Conservation (phyloP, 1,140 invertebrate genomes). For the Papilio polytes region DNA sequence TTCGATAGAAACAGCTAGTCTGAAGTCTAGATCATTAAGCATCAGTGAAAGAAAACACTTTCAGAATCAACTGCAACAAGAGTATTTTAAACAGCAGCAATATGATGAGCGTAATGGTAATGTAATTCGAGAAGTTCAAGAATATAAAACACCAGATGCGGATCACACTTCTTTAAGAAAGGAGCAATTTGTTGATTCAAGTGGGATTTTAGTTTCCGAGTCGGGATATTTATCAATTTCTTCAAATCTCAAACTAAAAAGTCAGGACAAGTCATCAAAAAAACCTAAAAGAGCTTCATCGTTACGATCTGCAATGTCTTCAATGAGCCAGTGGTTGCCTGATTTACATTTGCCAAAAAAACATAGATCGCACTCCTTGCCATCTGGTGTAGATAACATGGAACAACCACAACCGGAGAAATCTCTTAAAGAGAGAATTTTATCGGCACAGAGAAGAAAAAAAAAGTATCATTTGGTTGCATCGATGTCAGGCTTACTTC, state of each 20-base stretch:
- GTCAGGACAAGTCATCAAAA: conserved; percentile 86
- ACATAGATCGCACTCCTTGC: conserved; percentile 91
- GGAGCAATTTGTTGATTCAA: conserved; percentile 81
- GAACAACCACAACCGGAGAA: conserved; percentile 79
- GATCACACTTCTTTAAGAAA: conserved; percentile 70
- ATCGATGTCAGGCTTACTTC: conserved; percentile 91
- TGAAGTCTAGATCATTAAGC: conserved; percentile 86
- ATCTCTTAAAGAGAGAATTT: conserved; percentile 77
- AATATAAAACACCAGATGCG: conserved; percentile 72
- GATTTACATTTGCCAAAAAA: conserved; percentile 91
- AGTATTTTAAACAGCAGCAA: conserved; percentile 83
- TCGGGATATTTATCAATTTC: conserved; percentile 92
- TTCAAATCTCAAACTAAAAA: conserved; percentile 85
- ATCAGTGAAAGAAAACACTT: conserved; percentile 85
- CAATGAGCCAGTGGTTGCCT: conserved; percentile 91
- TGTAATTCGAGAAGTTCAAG: conserved; percentile 79
- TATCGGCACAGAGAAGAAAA: conserved; percentile 85
- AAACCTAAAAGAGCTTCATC: conserved; percentile 90
- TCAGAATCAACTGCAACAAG: conserved; percentile 84
- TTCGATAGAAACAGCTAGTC: conserved; percentile 86
- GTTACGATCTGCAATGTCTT: conserved; percentile 91
- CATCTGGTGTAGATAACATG: conserved; percentile 87
- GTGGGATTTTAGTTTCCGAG: conserved; percentile 90
- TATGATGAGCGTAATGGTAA: conserved; percentile 80
- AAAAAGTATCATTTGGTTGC: conserved; percentile 91